These are phyloP conservation scores for Keiferia lycopersicella DNA, from an alignment of 2,888 invertebrate species.

Conservation along the genomic window DNA sequence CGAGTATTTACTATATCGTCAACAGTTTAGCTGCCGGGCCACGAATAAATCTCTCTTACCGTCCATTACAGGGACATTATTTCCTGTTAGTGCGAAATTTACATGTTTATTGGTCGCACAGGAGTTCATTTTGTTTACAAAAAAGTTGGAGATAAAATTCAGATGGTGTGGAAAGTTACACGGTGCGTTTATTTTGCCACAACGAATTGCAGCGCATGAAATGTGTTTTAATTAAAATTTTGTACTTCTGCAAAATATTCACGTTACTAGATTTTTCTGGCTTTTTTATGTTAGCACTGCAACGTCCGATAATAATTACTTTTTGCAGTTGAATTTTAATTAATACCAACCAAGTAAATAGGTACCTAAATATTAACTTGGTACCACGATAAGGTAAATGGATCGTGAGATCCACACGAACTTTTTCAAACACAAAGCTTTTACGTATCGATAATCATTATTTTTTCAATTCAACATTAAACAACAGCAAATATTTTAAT, in stretches of 20 bases:
- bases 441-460: no score
- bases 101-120: slow-evolving; percentile 36
- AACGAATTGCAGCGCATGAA: background rate
- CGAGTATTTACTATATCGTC: slow-evolving; percentile 15
- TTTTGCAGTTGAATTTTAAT: no score
- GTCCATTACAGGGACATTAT: slow-evolving; percentile 41
- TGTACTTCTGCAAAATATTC: background rate
- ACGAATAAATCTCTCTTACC: slow-evolving; percentile 45
- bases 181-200: background rate
- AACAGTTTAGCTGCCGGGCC: slow-evolving; percentile 24
- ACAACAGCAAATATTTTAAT: background rate
- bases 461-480: background rate
- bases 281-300: no score
- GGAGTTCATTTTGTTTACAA: slow-evolving; percentile 22
- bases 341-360: no score
- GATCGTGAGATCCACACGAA: no score
- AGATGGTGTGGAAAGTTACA: background rate
- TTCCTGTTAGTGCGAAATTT: slow-evolving; percentile 39
- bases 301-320: no score
- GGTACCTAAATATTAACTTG: no score
- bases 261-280: background rate
- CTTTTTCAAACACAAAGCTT: no score
- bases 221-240: slow-evolving; percentile 1
- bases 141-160: slow-evolving; percentile 2
- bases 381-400: no score